A percentile compares a stretch with the other conserved stretches of the same genome.
These are phyloP conservation scores for Lophochroa leadbeateri DNA, from an alignment of 2,113 vertebrate species.

Conservation along the genomic window DNA sequence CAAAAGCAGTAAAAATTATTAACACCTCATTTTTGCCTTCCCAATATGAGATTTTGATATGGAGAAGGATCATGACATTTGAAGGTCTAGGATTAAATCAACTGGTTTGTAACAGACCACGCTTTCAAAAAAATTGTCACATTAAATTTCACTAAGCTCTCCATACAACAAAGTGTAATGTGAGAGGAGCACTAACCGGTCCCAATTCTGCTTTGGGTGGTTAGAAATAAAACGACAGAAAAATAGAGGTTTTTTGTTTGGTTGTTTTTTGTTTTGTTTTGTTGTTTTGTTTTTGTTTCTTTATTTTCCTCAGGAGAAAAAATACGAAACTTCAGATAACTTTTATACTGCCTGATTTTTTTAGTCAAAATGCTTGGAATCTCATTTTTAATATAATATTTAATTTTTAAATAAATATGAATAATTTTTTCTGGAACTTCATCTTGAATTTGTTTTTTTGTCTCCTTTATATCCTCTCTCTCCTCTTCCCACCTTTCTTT, in stretches of 20 bases:
- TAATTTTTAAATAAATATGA: background rate
- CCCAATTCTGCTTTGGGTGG: background rate
- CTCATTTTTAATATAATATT: background rate
- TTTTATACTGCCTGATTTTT: accelerated
- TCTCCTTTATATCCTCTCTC: background rate
- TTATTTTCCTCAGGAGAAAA: background rate
- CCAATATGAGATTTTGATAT: background rate
- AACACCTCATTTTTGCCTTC: background rate
- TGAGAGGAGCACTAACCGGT: background rate
- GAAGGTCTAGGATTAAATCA: background rate
- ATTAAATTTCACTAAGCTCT: background rate
- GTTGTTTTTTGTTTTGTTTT: background rate
- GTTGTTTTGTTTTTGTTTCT: background rate
- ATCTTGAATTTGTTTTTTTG: background rate
- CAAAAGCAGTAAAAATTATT: background rate
- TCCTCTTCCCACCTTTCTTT: background rate
- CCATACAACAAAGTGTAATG: background rate
- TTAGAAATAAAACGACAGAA: background rate
- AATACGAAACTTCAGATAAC: background rate
- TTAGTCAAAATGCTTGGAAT: background rate
- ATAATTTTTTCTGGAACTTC: background rate
- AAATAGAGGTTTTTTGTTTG: background rate
- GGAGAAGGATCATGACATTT: background rate
- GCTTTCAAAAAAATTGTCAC: background rate
- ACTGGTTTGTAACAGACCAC: background rate